A percentile compares a stretch with the other conserved stretches of the same genome.
These are phyloP conservation scores for Pheucticus melanocephalus DNA, from an alignment of 2,113 vertebrate species.

Conservation along the genomic window DNA sequence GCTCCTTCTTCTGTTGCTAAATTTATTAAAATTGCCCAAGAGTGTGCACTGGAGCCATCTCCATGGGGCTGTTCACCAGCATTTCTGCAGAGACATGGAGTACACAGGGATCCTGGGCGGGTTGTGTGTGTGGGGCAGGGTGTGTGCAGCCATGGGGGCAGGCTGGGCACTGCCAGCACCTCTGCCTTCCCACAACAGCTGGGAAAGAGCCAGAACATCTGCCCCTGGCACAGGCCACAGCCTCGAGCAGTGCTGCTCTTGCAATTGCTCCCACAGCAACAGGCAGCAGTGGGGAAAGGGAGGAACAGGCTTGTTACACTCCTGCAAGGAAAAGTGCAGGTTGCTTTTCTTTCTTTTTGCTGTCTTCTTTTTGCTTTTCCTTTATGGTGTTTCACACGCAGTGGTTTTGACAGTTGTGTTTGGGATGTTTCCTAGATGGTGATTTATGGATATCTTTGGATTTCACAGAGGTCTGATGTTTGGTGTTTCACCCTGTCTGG, in stretches of 20 bases:
- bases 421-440: neutral
- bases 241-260: neutral
- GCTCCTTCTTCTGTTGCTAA: neutral
- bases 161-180: neutral
- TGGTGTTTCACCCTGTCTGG: neutral
- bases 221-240: neutral
- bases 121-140: accelerated
- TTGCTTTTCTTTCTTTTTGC: neutral
- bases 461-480: neutral
- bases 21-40: neutral
- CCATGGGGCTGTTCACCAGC: neutral
- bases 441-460: neutral
- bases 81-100: neutral
- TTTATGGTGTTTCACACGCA: accelerated
- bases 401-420: neutral
- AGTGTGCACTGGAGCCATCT: neutral
- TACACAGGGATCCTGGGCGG: accelerated
- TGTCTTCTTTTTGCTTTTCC: too few species aligned
- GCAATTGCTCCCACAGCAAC: neutral
- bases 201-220: neutral
- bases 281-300: neutral
- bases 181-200: neutral
- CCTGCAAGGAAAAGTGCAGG: neutral
- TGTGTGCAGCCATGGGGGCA: accelerated
- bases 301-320: neutral